Base-by-base conservation (phyloP, 2,113 vertebrate genomes). In the Gavia stellata region DNA sequence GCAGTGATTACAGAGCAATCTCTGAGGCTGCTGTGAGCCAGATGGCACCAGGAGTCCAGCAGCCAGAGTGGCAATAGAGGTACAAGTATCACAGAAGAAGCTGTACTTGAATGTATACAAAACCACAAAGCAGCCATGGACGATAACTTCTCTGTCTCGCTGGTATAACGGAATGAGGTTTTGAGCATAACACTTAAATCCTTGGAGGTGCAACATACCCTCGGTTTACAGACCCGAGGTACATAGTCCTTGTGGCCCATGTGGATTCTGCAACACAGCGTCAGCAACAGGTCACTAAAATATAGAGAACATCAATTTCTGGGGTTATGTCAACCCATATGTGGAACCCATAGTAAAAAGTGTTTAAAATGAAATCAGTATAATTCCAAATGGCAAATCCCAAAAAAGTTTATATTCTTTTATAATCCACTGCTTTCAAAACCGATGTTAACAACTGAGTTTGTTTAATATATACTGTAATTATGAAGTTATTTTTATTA, bases 221-320 rank as follows among this genome's bases (percentile, higher is more conserved):
- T 45, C 12, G 6, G 18, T 47, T 36, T 47, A 18, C 17, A 62
- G 63, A 31, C 23, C 3, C 0, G 0, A 44, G 20, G 38, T 49
- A 20, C 47, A 0, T 4, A 33, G 44, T 44, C 6, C 0, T 12
- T 24, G 33, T 24, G 29, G 50, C 31, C 40, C 5, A 0, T 6
- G 23, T 40, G 38, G 21, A 56, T 47, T 42, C 70, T 82, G 78
- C 62, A 59, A 7, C 7, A 2, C 0, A 9, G 49, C 58, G 40
- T 42, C 42, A 56, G 45, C 52, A 34, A 9, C 44, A 29, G 61
- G 5, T 38, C 4, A 21, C 24, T 52, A 21, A 65, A 78, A 29
- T 23, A 29, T 0, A 1, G 38, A 59, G 52, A 66, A 36, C 10
- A 18, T 20, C 3, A 1, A 3, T 59, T 63, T 47, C 34, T 21